phyloP scores from a whole-genome alignment of 2,113 vertebrate genomes.

The Danio rerio region DNA sequence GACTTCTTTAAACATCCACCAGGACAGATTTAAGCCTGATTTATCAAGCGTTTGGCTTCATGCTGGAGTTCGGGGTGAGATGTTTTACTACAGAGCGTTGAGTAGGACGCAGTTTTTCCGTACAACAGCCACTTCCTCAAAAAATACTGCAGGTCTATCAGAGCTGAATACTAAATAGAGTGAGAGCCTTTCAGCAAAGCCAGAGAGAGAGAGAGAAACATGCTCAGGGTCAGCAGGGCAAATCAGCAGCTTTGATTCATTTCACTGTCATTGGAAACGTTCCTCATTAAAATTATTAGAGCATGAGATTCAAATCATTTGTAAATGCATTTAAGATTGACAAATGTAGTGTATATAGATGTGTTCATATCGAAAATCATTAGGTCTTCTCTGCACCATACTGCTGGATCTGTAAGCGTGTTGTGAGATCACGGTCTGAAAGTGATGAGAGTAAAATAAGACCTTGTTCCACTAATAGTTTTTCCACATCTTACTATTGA shows the following conservation, averaged over 20 bases:
- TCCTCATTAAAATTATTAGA: background rate
- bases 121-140: slow-evolving; percentile 9
- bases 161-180: slow-evolving; percentile 33
- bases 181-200: background rate
- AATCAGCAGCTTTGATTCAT: background rate
- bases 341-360: background rate
- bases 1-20: background rate
- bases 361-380: background rate
- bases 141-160: slow-evolving; percentile 35
- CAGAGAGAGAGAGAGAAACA: background rate
- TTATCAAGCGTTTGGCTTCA: background rate
- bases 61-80: slow-evolving; percentile 1
- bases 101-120: slow-evolving; percentile 2
- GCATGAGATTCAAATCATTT: too few species aligned
- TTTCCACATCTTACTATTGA: background rate
- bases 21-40: background rate
- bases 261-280: background rate
- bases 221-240: background rate
- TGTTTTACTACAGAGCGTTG: slow-evolving; percentile 7
- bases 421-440: background rate
- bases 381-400: background rate
- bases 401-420: background rate
- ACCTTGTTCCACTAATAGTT: background rate
- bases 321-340: too few species aligned
- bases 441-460: background rate